A percentile compares a stretch with the other conserved stretches of the same genome.
phyloP scores from a whole-genome alignment of 2,797 vertebrate species.

The Prunella strophiata region DNA sequence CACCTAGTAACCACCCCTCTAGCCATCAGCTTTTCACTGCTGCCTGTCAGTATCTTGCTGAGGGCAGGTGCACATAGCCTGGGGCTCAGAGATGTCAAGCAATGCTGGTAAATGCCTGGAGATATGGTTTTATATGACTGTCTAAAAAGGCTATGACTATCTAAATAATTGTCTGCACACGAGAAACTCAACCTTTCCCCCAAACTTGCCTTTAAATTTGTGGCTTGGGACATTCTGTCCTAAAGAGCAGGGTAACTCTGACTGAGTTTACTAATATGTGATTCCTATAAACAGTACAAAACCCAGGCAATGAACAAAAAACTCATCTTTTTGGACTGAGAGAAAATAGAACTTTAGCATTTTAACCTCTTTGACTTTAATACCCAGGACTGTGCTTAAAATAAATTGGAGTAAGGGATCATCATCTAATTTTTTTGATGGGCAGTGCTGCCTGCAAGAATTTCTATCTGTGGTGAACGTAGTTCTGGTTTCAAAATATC shows the following conservation, averaged over 20 bases:
- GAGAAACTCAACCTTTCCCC: background rate
- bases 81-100: slow-evolving; percentile 4
- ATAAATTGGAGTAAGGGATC: background rate
- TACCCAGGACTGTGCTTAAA: background rate
- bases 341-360: background rate
- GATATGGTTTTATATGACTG: background rate
- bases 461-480: background rate
- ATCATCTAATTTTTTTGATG: background rate
- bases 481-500: background rate
- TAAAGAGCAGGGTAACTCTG: background rate
- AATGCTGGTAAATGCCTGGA: slow-evolving; percentile 10
- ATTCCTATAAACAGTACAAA: background rate
- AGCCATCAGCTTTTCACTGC: slow-evolving; percentile 14
- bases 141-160: background rate
- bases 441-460: background rate
- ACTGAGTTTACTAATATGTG: background rate
- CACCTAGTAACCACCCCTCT: background rate
- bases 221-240: background rate
- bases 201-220: background rate
- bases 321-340: background rate
- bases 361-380: background rate
- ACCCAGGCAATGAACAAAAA: background rate
- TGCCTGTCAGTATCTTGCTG: slow-evolving; percentile 33
- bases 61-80: slow-evolving; percentile 43
- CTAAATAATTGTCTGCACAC: background rate